Conservation (phyloP, 2,797 vertebrate genomes). For the Rhynchotus rufescens region DNA sequence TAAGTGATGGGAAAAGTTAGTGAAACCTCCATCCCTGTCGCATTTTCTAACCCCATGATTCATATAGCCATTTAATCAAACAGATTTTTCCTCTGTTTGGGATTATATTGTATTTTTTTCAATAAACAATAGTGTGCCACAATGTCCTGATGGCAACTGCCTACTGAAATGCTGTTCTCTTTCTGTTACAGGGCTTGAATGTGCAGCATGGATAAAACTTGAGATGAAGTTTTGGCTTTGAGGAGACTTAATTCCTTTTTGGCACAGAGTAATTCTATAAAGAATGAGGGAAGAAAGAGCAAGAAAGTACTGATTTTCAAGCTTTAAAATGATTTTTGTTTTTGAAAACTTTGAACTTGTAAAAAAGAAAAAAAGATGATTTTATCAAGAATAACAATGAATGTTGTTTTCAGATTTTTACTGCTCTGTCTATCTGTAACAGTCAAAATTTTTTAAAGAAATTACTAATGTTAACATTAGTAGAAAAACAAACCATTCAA, state of each 20-base stretch:
- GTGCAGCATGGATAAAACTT: slow-evolving; percentile 49
- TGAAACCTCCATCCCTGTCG: neutral
- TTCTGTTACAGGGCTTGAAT: slow-evolving; percentile 52
- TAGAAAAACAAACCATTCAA: neutral
- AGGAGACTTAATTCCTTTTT: slow-evolving; percentile 36
- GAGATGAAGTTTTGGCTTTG: slow-evolving; percentile 34
- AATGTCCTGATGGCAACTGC: slow-evolving; percentile 60
- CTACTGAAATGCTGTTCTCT: slow-evolving; percentile 72
- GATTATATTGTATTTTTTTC: slow-evolving; percentile 63
- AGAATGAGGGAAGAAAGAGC: slow-evolving; percentile 25
- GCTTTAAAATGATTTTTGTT: neutral
- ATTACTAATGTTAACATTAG: neutral
- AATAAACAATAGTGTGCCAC: slow-evolving; percentile 61
- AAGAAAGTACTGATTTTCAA: neutral
- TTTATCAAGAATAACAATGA: neutral
- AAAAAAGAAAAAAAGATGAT: neutral
- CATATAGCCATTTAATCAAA: neutral
- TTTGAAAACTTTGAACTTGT: slow-evolving; percentile 3
- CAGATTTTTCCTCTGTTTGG: slow-evolving; percentile 62
- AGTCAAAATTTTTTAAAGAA: neutral
- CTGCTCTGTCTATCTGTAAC: neutral
- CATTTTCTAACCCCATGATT: neutral
- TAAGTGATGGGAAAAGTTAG: neutral
- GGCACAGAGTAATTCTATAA: slow-evolving; percentile 2
- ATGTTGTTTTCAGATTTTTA: neutral